Conservation (phyloP, 2,113 vertebrate genomes). For the Gasterosteus nipponicus region DNA sequence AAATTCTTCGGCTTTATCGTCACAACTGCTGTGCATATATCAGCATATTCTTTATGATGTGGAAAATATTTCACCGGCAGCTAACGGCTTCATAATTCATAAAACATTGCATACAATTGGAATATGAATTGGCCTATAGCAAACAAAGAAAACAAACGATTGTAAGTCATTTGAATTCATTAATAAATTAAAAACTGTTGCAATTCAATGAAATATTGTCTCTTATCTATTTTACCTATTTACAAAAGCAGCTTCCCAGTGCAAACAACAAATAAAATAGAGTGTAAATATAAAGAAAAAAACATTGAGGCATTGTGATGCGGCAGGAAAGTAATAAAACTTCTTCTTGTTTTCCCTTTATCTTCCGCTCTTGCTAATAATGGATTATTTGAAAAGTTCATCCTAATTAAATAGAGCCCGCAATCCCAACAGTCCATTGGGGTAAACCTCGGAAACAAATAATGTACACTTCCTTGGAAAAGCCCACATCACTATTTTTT, state of each 20-base stretch:
- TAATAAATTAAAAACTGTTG: conserved; percentile 65
- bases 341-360: conserved; percentile 56
- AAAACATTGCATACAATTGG: conserved; percentile 64
- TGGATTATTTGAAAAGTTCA: conserved; percentile 72
- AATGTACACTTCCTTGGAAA: conserved; percentile 2
- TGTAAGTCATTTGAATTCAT: conserved; percentile 48
- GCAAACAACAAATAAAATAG: conserved; percentile 42
- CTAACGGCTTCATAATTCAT: conserved; percentile 63
- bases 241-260: conserved; percentile 31
- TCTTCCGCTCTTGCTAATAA: conserved; percentile 59
- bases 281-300: conserved; percentile 45
- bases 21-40: conserved; percentile 51
- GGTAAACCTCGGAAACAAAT: conserved; percentile 50
- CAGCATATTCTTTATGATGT: conserved; percentile 52
- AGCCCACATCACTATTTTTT: conserved; percentile 4
- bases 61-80: conserved; percentile 54
- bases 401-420: conserved; percentile 63
- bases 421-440: conserved; percentile 44
- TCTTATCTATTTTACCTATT: conserved; percentile 56
- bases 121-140: conserved; percentile 55
- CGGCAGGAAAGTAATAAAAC: conserved; percentile 49
- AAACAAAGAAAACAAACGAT: conserved; percentile 42
- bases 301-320: conserved; percentile 12
- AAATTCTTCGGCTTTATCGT: conserved; percentile 60
- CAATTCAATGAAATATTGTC: conserved; percentile 47